Evolutionary conservation across 2,113 vertebrate genomes (phyloP), one percentile per base, ranked within the genome.

Genomic region (Charina bottae): DNA sequence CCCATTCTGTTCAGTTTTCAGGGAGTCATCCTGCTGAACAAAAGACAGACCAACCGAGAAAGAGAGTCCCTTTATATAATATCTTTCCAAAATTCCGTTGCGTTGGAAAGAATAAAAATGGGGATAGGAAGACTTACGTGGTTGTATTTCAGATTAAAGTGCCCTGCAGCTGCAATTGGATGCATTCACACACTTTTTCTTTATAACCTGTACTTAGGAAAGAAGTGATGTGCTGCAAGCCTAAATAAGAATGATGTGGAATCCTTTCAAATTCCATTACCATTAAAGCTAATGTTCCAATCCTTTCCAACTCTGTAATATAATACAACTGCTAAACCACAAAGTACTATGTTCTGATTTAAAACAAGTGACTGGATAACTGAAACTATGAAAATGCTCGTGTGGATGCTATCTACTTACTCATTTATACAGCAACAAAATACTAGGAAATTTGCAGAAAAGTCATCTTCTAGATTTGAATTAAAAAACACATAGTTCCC

Each of bases 251-350:
- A 9, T 13, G 28, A 26, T 12, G 28, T 59, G 42, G 13, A 59
- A 28, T 24, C 56, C 55, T 92, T 26, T 54, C 55, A 37, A 56
- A 83, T n/a, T 60, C 42, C 37, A 92, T 49, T 23, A 78, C 62
- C 12, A 42, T 56, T 42, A 72, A 56, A 86, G 55, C 78, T 59
- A 49, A n/a, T 85, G 8, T 60, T 90, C 56, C 13, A 33, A 42
- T 59, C 60, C 26, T 28, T 0, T 37, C 92, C 85, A 89, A 49
- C 58, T 7, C 0, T 0, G 49, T 6, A 60, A 4, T 46, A 54
- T 56, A 19, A 28, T 95, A 85, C n/a, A 92, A 55, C 33, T 64
- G 83, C 83, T 53, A 93, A 60, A 55, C 95, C 90, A 96, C 92
- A 37, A 33, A 94, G 86, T 92, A 68, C 54, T 28, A 83, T 15